A percentile compares a stretch with the other conserved stretches of the same genome.
These are phyloP conservation scores for Rhynchomys soricoides DNA, from an alignment of 2,113 vertebrate species.

Conservation along the genomic window DNA sequence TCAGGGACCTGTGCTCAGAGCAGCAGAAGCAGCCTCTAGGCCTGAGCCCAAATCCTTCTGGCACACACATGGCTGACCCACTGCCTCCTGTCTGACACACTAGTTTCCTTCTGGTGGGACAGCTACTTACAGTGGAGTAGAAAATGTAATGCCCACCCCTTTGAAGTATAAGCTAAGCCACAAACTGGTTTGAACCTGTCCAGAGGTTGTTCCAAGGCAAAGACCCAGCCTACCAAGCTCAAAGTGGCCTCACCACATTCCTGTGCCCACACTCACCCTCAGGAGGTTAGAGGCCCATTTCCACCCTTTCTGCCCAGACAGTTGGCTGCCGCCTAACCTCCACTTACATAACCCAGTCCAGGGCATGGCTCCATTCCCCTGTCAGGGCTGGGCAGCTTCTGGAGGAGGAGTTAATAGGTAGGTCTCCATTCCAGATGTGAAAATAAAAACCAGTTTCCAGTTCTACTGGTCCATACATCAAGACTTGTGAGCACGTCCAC, in stretches of 20 bases:
- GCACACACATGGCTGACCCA: background rate
- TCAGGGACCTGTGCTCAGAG: background rate
- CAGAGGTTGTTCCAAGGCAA: conserved; percentile 21
- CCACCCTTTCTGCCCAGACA: background rate
- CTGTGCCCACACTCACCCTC: background rate
- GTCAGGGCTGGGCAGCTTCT: background rate
- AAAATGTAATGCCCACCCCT: background rate
- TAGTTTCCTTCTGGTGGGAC: background rate
- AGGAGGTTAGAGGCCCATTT: background rate
- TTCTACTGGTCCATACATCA: background rate
- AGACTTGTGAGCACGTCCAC: background rate
- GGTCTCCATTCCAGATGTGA: background rate
- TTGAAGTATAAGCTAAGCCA: background rate
- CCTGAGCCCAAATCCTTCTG: background rate
- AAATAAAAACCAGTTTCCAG: conserved; percentile 31
- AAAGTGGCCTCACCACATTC: conserved; percentile 59
- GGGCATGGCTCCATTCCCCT: background rate
- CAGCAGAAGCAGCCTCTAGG: background rate
- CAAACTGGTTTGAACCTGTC: conserved; percentile 67
- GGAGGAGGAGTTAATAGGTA: background rate
- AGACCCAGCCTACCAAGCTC: background rate
- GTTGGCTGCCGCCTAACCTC: background rate
- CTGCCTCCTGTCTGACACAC: background rate
- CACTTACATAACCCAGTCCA: background rate
- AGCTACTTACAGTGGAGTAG: background rate